Evolutionary conservation across 2,113 vertebrate genomes (phyloP).

Genomic region (Thermophis baileyi): DNA sequence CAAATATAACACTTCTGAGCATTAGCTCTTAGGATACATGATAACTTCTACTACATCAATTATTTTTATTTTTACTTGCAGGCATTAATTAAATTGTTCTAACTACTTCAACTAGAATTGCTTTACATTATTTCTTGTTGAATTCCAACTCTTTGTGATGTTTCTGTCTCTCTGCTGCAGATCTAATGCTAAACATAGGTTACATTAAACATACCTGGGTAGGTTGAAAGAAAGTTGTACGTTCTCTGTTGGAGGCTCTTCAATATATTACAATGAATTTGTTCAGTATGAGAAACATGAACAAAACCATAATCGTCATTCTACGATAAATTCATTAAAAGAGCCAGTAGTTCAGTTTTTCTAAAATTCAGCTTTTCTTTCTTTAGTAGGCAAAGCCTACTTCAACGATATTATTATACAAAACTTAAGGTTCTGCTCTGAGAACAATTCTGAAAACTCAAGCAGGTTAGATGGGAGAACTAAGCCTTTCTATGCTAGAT

Average conservation of each 20-base stretch:
- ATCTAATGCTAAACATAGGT: not conserved
- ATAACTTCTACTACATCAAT: not conserved
- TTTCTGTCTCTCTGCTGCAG: not conserved
- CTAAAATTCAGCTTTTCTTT: not conserved
- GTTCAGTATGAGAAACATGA: not conserved
- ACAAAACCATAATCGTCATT: not conserved
- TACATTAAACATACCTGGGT: not conserved
- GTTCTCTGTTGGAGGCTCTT: not conserved
- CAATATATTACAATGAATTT: not conserved
- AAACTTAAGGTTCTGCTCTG: not conserved
- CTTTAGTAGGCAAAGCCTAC: not conserved
- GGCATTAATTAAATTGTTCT: not conserved
- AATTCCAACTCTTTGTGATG: not conserved
- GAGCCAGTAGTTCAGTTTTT: not conserved
- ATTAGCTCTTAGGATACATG: not conserved
- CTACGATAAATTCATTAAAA: constrained; percentile 3
- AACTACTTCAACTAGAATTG: not conserved
- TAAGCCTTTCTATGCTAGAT: not conserved
- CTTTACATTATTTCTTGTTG: constrained; percentile 9
- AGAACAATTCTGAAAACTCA: not conserved
- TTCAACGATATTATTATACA: not conserved
- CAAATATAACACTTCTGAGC: not conserved
- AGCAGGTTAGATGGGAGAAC: not conserved
- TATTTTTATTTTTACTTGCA: constrained; percentile 12
- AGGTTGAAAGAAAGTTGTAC: not conserved